Conservation (phyloP, 2,888 invertebrate genomes). For the Xiphydria camelus region DNA sequence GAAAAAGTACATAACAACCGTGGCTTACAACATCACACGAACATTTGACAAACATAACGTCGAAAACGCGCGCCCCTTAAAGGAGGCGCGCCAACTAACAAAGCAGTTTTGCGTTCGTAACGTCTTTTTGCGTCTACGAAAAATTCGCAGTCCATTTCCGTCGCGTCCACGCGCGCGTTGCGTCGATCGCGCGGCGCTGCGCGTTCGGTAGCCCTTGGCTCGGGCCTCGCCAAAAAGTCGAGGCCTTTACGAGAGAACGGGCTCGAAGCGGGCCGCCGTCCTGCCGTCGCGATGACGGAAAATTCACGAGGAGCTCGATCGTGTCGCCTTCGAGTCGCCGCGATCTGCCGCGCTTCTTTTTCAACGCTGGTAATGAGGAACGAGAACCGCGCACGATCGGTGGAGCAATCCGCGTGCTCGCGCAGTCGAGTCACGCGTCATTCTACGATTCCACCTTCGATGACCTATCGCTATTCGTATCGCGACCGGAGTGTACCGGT, state of each 20-base stretch:
- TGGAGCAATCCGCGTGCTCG: no score
- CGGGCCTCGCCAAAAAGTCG: no score
- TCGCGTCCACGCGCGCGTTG: no score
- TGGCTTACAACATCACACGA: conserved; percentile 14
- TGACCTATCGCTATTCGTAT: neutral
- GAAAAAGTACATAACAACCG: conserved; percentile 9
- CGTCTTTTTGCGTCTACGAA: no score
- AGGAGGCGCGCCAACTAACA: no score
- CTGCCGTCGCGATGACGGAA: neutral
- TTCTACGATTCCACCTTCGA: neutral
- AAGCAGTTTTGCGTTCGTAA: no score
- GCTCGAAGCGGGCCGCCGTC: neutral
- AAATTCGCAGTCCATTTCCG: no score
- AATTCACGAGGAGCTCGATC: neutral
- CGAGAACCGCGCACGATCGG: no score
- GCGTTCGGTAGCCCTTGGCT: no score
- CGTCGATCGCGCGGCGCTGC: no score
- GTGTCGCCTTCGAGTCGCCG: neutral
- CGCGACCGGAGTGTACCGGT: no score
- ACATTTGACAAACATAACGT: conserved; percentile 2
- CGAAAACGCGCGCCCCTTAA: no score
- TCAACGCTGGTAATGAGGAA: neutral
- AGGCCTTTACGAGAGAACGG: neutral
- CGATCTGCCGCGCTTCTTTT: neutral
- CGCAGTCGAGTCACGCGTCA: neutral